These are phyloP conservation scores for Podabrus alpinus DNA, from an alignment of 2,888 invertebrate species.

Conservation along the genomic window DNA sequence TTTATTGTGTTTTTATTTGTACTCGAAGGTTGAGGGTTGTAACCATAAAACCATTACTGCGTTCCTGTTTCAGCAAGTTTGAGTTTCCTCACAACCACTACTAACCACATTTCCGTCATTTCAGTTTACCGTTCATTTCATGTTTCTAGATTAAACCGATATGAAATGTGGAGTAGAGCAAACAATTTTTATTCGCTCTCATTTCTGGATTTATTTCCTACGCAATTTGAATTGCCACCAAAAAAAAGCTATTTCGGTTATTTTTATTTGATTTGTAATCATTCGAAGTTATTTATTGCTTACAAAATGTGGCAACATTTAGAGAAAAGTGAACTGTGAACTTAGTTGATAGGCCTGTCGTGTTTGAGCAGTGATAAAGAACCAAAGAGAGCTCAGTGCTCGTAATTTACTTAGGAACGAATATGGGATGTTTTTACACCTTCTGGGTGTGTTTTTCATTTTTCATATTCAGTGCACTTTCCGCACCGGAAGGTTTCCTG, in stretches of 20 bases:
- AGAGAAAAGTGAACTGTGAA: constrained; percentile 43
- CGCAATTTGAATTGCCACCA: neutral
- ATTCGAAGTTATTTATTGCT: constrained; percentile 2
- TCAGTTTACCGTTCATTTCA: neutral
- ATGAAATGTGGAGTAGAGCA: neutral
- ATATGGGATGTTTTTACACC: constrained; percentile 55
- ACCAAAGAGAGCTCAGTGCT: constrained; percentile 18
- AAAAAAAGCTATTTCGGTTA: neutral
- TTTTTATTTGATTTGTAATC: neutral
- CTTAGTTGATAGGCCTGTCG: constrained; percentile 29
- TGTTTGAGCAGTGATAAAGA: constrained; percentile 26
- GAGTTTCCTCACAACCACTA: neutral
- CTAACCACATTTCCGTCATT: neutral
- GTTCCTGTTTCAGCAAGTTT: neutral
- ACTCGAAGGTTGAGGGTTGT: neutral
- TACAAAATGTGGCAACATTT: constrained; percentile 37
- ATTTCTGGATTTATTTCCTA: neutral
- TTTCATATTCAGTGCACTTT: constrained; percentile 16
- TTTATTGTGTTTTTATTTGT: neutral
- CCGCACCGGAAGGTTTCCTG: constrained; percentile 60
- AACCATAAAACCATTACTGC: neutral
- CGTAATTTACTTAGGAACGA: constrained; percentile 22
- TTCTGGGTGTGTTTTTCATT: constrained; percentile 47
- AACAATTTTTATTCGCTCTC: neutral
- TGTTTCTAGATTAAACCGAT: neutral